phyloP scores from a whole-genome alignment of 30 jellyfish, hydroid and myxozoan genomes.

The Aurelia sp. region DNA sequence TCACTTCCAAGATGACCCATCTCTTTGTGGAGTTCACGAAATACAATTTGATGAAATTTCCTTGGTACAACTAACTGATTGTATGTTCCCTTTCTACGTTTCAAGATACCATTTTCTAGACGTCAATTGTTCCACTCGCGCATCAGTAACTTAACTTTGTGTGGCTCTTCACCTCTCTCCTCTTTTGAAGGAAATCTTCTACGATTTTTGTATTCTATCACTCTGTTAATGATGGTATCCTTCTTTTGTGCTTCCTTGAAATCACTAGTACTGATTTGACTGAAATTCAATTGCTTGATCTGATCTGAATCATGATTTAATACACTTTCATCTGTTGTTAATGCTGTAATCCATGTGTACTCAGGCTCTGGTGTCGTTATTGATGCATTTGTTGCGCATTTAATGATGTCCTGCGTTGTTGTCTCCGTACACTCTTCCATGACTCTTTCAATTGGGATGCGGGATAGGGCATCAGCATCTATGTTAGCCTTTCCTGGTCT shows the following conservation, averaged over 20 bases:
- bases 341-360: conserved; percentile 14
- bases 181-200: not conserved
- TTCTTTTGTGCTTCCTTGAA: not conserved
- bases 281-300: not conserved
- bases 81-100: not conserved
- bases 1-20: conserved; percentile 47
- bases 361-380: conserved; percentile 18
- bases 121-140: not conserved
- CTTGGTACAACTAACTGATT: conserved; percentile 19
- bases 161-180: not conserved
- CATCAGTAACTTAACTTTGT: not conserved
- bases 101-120: too few relatives aligned
- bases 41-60: not conserved
- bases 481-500: conserved; percentile 57
- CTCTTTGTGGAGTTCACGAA: conserved; percentile 9
- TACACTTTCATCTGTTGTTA: conserved; percentile 5
- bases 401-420: not conserved
- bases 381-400: not conserved
- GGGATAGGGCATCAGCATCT: conserved; percentile 55
- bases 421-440: not conserved
- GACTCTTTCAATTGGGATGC: not conserved
- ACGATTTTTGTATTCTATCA: too few relatives aligned
- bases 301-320: conserved; percentile 2
- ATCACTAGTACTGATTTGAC: conserved; percentile 4
- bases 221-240: too few relatives aligned